Base-by-base conservation (phyloP, 2,113 vertebrate species). In the Cinclus cinclus region DNA sequence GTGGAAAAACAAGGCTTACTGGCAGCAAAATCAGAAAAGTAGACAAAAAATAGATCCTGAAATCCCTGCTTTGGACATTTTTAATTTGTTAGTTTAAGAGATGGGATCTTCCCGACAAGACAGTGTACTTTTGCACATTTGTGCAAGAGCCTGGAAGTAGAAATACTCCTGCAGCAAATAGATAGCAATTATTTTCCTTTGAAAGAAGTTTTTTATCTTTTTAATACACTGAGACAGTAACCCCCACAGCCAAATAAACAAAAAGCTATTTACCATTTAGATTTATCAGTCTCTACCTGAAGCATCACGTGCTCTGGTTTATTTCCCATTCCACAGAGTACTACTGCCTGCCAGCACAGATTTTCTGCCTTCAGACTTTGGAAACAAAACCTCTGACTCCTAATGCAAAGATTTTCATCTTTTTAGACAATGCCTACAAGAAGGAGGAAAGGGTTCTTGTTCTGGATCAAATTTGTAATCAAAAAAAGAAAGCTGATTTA, bases 201-300 rank as follows among this genome's bases (percentile, higher is more conserved):
- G 75, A 92, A 23, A 94, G 10, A 80, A 59, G 6, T 70, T 55
- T 55, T 85, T 92, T 85, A 88, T 91, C 79, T 88, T 71, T 80
- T 88, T 64, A 93, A 90, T 52, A 78, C 85, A 81, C 47, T 37
- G 50, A 63, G 50, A 37, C 85, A 90, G 39, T 91, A 94, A 95
- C 73, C 75, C 63, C 39, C 39, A 28, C 82, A 90, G 90, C 59
- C 68, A 96, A 87, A 89, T 82, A 92, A 94, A 95, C 83, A 96
- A 95, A 92, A 90, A 89, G 28, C 28, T 80, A 41, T 91, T 95
- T 95, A 63, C 50, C 68, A 13, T 85, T 94, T 74, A 78, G 71
- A 81, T 47, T 96, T 96, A 93, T 90, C 90, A 60, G 35, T 81
- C 68, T 71, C 94, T 88, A 93, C 94, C 87, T 90, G 68, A 41